Evolutionary conservation across 2,113 vertebrate genomes (phyloP).

Genomic region (Tauraco erythrolophus): DNA sequence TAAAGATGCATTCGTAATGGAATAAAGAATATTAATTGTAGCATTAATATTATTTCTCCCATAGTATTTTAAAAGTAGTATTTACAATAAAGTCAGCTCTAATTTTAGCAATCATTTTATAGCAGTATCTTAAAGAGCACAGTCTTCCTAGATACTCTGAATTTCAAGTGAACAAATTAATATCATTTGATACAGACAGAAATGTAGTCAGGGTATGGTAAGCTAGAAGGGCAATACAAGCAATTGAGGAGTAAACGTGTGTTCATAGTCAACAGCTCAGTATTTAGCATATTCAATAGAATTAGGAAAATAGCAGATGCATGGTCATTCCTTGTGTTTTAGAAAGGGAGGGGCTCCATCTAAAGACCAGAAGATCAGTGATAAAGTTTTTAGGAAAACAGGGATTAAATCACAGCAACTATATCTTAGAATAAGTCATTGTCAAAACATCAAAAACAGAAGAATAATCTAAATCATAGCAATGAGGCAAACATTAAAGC

Average conservation of each 20-base stretch:
- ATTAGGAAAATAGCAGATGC: background rate
- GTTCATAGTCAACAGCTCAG: background rate
- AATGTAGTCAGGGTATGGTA: background rate
- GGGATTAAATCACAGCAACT: background rate
- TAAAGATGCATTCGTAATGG: background rate
- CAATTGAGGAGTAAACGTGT: background rate
- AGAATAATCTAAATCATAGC: background rate
- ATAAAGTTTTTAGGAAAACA: background rate
- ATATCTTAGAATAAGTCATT: background rate
- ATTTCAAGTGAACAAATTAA: background rate
- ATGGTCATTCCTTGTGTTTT: background rate
- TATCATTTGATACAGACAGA: background rate
- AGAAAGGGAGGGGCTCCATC: background rate
- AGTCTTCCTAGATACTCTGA: background rate
- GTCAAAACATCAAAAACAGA: background rate
- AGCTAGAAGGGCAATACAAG: background rate
- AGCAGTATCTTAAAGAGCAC: background rate
- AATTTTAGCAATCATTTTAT: background rate
- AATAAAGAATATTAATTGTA: background rate
- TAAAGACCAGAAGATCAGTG: background rate
- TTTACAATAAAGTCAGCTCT: background rate
- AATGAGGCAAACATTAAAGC: background rate
- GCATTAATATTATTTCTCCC: background rate
- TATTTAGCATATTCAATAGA: background rate
- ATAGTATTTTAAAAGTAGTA: background rate